These are phyloP conservation scores for Ips nitidus DNA, from an alignment of 1,140 invertebrate genomes.

Conservation along the genomic window DNA sequence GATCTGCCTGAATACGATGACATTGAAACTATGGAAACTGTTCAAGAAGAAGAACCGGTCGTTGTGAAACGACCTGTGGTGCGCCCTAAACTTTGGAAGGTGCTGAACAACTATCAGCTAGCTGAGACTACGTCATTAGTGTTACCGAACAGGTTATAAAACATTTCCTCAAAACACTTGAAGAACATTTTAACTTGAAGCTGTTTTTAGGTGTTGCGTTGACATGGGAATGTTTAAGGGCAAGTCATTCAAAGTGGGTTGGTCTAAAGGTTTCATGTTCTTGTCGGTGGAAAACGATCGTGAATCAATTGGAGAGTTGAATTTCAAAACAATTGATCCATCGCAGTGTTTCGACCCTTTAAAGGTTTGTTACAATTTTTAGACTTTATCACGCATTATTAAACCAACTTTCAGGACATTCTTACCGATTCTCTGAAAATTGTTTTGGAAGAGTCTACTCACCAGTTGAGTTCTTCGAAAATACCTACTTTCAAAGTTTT, in stretches of 20 bases:
- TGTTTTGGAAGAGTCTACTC: slow-evolving; percentile 36
- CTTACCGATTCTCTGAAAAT: slow-evolving; percentile 36
- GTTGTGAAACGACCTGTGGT: slow-evolving; percentile 24
- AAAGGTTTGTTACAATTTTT: slow-evolving; percentile 25
- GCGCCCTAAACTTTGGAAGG: slow-evolving; percentile 38
- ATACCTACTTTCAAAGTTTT: slow-evolving; percentile 43
- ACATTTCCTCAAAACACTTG: no score
- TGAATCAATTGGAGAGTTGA: slow-evolving; percentile 20
- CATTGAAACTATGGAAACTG: slow-evolving; percentile 26
- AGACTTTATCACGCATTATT: not conserved
- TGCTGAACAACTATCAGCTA: slow-evolving; percentile 33
- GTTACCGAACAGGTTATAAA: slow-evolving; percentile 21
- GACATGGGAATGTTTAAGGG: slow-evolving; percentile 69
- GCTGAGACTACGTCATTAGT: slow-evolving; percentile 5
- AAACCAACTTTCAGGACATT: slow-evolving; percentile 43
- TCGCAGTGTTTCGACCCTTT: slow-evolving; percentile 27
- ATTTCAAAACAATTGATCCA: slow-evolving; percentile 23
- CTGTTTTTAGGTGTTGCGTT: slow-evolving; percentile 55
- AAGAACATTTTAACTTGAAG: no score
- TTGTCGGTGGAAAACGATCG: slow-evolving; percentile 11
- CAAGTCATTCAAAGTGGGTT: slow-evolving; percentile 72
- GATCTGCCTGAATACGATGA: slow-evolving; percentile 37
- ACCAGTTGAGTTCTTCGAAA: slow-evolving; percentile 24
- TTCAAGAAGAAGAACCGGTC: slow-evolving; percentile 20
- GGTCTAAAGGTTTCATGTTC: slow-evolving; percentile 69